Evolutionary conservation across 2,888 invertebrate genomes (phyloP).

Genomic region (Ophion slaviceki): DNA sequence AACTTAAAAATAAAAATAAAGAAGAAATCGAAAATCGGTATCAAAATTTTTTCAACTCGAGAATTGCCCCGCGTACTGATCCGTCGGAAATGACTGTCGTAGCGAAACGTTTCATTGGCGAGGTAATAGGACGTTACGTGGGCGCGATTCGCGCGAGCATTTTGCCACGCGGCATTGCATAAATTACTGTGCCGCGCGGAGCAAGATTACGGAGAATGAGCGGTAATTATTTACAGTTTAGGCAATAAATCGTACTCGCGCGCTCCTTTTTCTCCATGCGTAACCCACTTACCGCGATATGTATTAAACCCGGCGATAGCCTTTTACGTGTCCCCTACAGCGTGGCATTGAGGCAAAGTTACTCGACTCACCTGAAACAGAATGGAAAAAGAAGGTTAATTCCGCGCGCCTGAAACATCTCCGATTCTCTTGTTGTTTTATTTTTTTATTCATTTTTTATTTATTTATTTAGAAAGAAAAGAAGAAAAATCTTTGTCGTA

Average conservation of each 20-base stretch:
- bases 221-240: conserved; percentile 2
- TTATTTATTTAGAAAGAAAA: background rate
- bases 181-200: background rate
- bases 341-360: conserved; percentile 9
- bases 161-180: background rate
- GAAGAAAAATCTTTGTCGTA: background rate
- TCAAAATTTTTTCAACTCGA: too few relatives aligned
- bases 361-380: conserved; percentile 59
- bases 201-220: background rate
- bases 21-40: too few relatives aligned
- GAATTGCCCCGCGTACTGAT: too few relatives aligned
- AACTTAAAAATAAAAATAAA: too few relatives aligned
- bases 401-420: conserved; percentile 3
- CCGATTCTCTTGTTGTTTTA: background rate
- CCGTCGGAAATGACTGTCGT: background rate
- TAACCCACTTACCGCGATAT: too few relatives aligned
- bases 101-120: background rate
- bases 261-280: background rate
- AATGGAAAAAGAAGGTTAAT: conserved; percentile 37
- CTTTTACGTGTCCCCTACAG: background rate
- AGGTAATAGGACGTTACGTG: background rate
- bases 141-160: background rate
- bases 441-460: background rate
- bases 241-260: background rate
- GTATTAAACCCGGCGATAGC: background rate